Percentiles rank a stretch among this genome's conserved stretches.
These are phyloP conservation scores for Dreissena rostriformis DNA, from an alignment of 1,140 invertebrate species.

Conservation along the genomic window DNA sequence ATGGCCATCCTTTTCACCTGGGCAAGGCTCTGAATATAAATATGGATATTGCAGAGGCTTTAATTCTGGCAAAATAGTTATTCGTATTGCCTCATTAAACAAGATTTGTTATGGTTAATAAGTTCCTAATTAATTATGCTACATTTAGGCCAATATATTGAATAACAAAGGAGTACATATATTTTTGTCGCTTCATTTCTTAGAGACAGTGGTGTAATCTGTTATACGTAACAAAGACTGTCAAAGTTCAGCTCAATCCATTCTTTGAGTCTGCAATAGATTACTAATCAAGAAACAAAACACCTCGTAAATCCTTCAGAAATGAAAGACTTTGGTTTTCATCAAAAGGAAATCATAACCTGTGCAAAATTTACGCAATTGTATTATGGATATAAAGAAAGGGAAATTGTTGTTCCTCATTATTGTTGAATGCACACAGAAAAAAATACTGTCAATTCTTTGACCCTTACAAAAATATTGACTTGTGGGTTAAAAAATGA, in stretches of 20 bases:
- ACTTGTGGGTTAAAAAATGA: slow-evolving; percentile 6
- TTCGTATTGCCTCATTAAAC: too few species aligned
- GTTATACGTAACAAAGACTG: too few species aligned
- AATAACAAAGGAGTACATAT: background rate
- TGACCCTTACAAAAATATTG: slow-evolving; percentile 45
- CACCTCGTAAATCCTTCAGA: slow-evolving; percentile 35
- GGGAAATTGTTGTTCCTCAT: slow-evolving; percentile 14
- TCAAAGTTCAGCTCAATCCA: too few species aligned
- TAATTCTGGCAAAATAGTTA: too few species aligned
- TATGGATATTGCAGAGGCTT: too few species aligned
- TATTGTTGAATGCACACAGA: background rate
- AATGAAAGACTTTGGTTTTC: slow-evolving; percentile 14
- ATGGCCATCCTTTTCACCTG: too few species aligned
- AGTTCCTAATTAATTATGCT: too few species aligned
- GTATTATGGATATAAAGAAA: slow-evolving; percentile 22
- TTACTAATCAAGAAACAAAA: slow-evolving; percentile 25
- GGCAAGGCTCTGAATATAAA: too few species aligned
- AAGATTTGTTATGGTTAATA: too few species aligned
- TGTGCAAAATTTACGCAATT: slow-evolving; percentile 32
- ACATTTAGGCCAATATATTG: background rate
- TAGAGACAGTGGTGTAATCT: background rate
- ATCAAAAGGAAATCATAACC: slow-evolving; percentile 23
- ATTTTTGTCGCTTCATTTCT: slow-evolving; percentile 2
- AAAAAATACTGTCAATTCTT: slow-evolving; percentile 36
- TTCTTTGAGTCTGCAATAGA: too few species aligned